phyloP scores from a whole-genome alignment of 2,888 invertebrate genomes.

The Apocheima hispidaria region DNA sequence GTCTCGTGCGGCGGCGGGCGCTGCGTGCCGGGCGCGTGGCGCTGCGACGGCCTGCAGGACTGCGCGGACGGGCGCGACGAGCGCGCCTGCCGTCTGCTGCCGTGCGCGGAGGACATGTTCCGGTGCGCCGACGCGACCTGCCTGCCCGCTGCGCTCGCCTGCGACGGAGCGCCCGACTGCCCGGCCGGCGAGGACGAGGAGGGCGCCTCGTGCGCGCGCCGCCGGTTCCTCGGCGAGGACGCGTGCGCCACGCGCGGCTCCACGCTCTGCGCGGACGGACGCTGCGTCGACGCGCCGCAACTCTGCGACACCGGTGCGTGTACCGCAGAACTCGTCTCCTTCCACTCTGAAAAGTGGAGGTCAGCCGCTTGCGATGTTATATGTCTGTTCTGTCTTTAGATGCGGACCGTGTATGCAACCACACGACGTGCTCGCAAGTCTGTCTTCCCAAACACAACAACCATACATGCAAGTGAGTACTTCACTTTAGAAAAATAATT shows the following conservation, averaged over 20 bases:
- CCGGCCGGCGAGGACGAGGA: constrained; percentile 87
- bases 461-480: constrained; percentile 76
- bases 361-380: too few relatives aligned
- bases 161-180: constrained; percentile 90
- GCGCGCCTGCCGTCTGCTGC: constrained; percentile 62
- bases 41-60: constrained; percentile 88
- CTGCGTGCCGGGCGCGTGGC: constrained; percentile 86
- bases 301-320: constrained; percentile 55
- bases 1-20: constrained; percentile 82
- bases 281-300: constrained; percentile 62
- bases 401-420: constrained; percentile 81
- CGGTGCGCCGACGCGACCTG: constrained; percentile 86
- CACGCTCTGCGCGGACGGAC: constrained; percentile 66
- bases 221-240: constrained; percentile 46
- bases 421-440: constrained; percentile 92
- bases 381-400: constrained; percentile 41
- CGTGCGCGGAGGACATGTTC: constrained; percentile 76
- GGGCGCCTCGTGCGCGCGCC: constrained; percentile 56
- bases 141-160: constrained; percentile 88
- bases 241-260: constrained; percentile 41
- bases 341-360: too few relatives aligned
- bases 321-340: too few relatives aligned
- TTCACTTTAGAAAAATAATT: too few relatives aligned
- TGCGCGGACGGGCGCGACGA: constrained; percentile 88
- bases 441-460: constrained; percentile 86